Base-by-base conservation (phyloP, 2,113 vertebrate species). In the Bufo gargarizans region DNA sequence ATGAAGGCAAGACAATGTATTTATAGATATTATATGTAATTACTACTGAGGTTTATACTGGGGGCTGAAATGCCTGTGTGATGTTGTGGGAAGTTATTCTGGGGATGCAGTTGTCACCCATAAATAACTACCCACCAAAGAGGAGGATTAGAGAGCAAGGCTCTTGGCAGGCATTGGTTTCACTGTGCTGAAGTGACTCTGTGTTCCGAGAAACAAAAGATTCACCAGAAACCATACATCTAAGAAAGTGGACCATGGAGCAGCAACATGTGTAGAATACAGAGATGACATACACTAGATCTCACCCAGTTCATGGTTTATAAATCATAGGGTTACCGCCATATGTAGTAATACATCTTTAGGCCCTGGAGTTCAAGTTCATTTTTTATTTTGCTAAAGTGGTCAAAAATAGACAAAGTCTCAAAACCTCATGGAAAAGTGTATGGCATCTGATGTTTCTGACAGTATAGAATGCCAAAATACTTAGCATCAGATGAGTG, bases 1-100 rank as follows among this genome's bases (percentile, higher is more conserved):
- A 33, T 33, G 33, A 33, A 33, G 33, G 20, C 53, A 53, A 77
- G 50, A 58, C 11, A 10, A 63, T 19, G 19, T 22, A 69, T 69
- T 47, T 67, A 55, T 84, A 22, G 49, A 69, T 69, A 12, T 10
- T 69, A 49, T 16, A 84, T 55, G 10, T 17, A 22, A 4, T 45
- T 55, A 33, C 50, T 55, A 69, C 49, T 84, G 82, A 8, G 12
- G 12, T 71, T 71, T 69, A 55, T 33, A 71, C 16, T 69, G 63
- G 61, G 20, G 61, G 20, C 20, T 69, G 61, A 69, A 17, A 50
- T 50, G 20, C 56, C 65, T 69, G 50, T 53, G 20, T 55, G 13
- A 84, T 84, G 81, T 67, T 82, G 61, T 84, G 14, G 33, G 14
- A 33, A 69, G 63, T 53, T 84, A 84, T 84, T 84, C 65, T 84